Evolutionary conservation across 1,140 invertebrate species (phyloP).

Genomic region (Cydia pomonella): DNA sequence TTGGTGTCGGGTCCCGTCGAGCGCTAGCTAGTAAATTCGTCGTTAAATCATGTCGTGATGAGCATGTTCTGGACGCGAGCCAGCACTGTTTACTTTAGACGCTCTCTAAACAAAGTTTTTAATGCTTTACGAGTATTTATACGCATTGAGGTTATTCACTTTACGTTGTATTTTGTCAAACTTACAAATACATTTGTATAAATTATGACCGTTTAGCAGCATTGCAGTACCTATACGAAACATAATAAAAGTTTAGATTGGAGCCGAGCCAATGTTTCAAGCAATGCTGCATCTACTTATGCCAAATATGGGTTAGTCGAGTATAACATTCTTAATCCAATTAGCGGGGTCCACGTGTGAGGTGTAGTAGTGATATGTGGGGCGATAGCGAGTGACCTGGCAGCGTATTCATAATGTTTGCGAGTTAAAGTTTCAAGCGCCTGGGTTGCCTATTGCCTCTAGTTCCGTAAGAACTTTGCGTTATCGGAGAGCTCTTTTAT

Average conservation of each 20-base stretch:
- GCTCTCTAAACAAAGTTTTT: slow-evolving; percentile 47
- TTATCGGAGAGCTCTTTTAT: slow-evolving; percentile 1
- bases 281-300: slow-evolving; percentile 23
- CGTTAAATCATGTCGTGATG: slow-evolving; percentile 67
- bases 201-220: slow-evolving; percentile 44
- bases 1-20: slow-evolving; percentile 38
- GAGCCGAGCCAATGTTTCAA: slow-evolving; percentile 69
- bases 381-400: slow-evolving; percentile 61
- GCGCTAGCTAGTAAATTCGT: slow-evolving; percentile 59
- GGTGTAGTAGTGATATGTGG: slow-evolving; percentile 61
- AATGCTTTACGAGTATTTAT: slow-evolving; percentile 40
- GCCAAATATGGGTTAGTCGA: slow-evolving; percentile 11
- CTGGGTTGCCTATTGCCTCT: too few relatives aligned
- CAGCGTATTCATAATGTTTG: too few relatives aligned
- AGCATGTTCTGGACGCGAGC: slow-evolving; percentile 55
- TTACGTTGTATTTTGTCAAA: slow-evolving; percentile 51
- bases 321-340: slow-evolving; percentile 28
- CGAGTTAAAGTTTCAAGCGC: neutral
- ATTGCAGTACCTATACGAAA: slow-evolving; percentile 62
- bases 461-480: neutral
- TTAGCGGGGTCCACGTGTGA: slow-evolving; percentile 47
- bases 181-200: slow-evolving; percentile 39
- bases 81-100: slow-evolving; percentile 53
- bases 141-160: slow-evolving; percentile 49
- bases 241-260: slow-evolving; percentile 72